Base-by-base conservation (phyloP, 1,140 invertebrate species). In the Euwallacea similis region DNA sequence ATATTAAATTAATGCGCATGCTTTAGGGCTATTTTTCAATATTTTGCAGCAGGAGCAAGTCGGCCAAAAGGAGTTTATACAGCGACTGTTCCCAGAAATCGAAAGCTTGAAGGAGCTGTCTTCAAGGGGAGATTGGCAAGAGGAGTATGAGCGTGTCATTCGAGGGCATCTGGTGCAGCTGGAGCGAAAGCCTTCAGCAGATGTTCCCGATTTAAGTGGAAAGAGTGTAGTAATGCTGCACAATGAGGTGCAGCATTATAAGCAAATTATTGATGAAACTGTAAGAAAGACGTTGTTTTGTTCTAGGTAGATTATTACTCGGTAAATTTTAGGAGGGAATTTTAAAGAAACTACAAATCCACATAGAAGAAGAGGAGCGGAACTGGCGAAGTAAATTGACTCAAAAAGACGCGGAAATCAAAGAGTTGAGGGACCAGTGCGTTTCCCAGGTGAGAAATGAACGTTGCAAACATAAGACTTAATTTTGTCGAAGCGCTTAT, bases 251-350 rank as follows among this genome's bases (percentile, higher is more conserved):
- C 84, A 86, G 46, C 87, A 92, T 80, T 92, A 92, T 76, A 89
- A 92, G 77, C 86, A 83, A 77, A 87, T 92, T 69, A 90, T 93
- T 72, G 86, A 88, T 56, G 89, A 92, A 76, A 92, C 91, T 74
- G 91, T 92, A 83, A 82, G 84, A 83, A 75, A 33, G 21, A 33
- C 21, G 4, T 4, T 33, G 21, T 4, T 33, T 33, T 4, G 21
- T 33, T 33, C 4, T 33, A 33, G 21, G 4, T 33, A 33, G 21
- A 33, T 33, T 33, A 33, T 33, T 33, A 33, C 4, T 21, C 7
- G 2, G 10, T 69, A 56, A 65, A 21, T 74, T 77, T 56, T 70
- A 90, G 89, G 90, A 92, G 79, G 85, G 85, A 43, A 88, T 89
- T 78, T 81, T 93, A 69, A 88, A 88, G 71, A 86, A 87, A 75